Evolutionary conservation across 1,140 invertebrate species (phyloP), one percentile per base, ranked within the genome.

Genomic region (Carposina sasakii): DNA sequence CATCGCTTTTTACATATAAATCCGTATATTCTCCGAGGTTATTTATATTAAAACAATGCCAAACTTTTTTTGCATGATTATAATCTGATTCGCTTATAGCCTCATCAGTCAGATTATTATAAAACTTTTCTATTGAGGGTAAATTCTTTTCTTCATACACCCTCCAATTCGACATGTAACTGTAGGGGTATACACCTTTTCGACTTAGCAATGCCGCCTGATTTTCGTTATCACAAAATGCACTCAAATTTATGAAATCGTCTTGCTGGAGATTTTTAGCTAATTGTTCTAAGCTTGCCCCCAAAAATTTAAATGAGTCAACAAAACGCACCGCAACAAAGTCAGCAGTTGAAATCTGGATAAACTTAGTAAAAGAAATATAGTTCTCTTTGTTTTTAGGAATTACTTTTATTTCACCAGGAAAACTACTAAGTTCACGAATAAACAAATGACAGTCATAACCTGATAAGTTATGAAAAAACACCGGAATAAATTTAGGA

Each of bases 361-460:
- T 48, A 22, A 52, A 20, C 54, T 67, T 65, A 17, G 37, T 46
- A 28, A 64, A 60, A 13, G 66, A 55, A 20, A 67, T 56, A 40
- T 69, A 69, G 34, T 60, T 62, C 55, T 85, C 74, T 48, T 68
- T 63, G 41, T 63, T 79, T 41, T 67, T 73, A 8, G 76, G 65
- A 42, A 84, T 79, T 20, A 72, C 55, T 23, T 61, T 46, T 21
- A 81, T 65, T 19, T 54, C 16, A 0, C 60, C 54, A 12, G 64
- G 50, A 58, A 58, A 52, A 15, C 45, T n/a, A 13, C 56, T 54
- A 8, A 76, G 26, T 15, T 51, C 53, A 56, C 69, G 57, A 8
- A 82, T 68, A 36, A 82, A 58, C 1, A 79, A 45, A 53, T 81
- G 77, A 23, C 52, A 22, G 56, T 85, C 70, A 63, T 79, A 85